phyloP scores from a whole-genome alignment of 2,888 invertebrate genomes.

The Mechanitis mazaeus region DNA sequence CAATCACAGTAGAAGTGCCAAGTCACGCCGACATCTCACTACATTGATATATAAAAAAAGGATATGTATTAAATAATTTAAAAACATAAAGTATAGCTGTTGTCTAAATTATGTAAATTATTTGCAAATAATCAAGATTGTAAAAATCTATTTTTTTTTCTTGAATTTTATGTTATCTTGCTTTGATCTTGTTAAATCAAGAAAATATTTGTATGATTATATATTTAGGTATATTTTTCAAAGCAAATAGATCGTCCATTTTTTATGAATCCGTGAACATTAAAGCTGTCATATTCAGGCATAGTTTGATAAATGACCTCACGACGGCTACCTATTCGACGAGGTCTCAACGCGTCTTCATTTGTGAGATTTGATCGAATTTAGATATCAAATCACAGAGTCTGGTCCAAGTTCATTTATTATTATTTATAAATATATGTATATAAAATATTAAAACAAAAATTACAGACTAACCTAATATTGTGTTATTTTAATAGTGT shows the following conservation, averaged over 20 bases:
- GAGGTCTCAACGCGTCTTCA: slow-evolving; percentile 55
- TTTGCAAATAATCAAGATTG: too few species aligned
- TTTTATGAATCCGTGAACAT: slow-evolving; percentile 24
- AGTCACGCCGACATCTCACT: slow-evolving; percentile 38
- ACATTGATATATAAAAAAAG: not conserved
- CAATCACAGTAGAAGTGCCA: slow-evolving; percentile 39
- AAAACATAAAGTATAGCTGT: not conserved
- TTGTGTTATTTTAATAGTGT: too few species aligned
- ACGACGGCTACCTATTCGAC: slow-evolving; percentile 45
- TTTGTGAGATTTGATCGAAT: slow-evolving; percentile 64
- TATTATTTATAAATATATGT: not conserved
- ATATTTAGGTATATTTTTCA: too few species aligned
- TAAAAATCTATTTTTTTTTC: too few species aligned
- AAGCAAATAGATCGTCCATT: slow-evolving; percentile 16
- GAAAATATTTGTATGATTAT: too few species aligned
- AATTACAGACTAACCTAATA: too few species aligned
- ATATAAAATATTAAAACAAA: too few species aligned
- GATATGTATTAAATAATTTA: not conserved
- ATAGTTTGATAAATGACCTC: slow-evolving; percentile 60
- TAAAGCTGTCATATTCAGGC: slow-evolving; percentile 36
- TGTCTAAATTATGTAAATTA: too few species aligned
- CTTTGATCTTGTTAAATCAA: too few species aligned
- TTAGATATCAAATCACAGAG: slow-evolving; percentile 42
- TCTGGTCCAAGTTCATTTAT: slow-evolving; percentile 18
- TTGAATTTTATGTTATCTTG: too few species aligned